These are phyloP conservation scores for Acronicta alni DNA, from an alignment of 2,888 invertebrate species.

Conservation along the genomic window DNA sequence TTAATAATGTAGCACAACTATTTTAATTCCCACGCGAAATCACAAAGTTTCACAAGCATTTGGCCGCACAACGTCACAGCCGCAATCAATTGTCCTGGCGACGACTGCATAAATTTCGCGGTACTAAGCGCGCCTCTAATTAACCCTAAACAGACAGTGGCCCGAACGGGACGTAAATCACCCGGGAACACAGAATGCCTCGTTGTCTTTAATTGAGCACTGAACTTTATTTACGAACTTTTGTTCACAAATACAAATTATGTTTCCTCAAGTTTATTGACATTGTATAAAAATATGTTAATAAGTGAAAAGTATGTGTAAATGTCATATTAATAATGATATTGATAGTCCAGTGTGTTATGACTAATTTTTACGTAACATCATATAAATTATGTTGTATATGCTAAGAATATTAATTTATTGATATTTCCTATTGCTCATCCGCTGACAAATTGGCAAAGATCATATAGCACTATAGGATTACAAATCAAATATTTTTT, in stretches of 20 bases:
- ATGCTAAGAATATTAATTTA: constrained; percentile 30
- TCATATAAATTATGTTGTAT: constrained; percentile 17
- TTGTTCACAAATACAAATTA: constrained; percentile 36
- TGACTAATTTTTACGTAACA: constrained; percentile 40
- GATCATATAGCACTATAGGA: neutral
- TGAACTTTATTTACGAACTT: constrained; percentile 61
- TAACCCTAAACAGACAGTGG: constrained; percentile 80
- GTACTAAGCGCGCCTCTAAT: constrained; percentile 80
- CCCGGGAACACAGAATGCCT: constrained; percentile 67
- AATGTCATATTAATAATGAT: constrained; percentile 20
- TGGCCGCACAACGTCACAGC: constrained; percentile 60
- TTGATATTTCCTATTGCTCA: constrained; percentile 23
- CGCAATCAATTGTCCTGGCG: constrained; percentile 75
- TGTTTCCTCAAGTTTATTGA: constrained; percentile 32
- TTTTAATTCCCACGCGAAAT: constrained; percentile 44
- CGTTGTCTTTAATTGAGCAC: constrained; percentile 74
- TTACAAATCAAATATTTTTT: neutral
- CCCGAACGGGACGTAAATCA: constrained; percentile 76
- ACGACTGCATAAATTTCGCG: constrained; percentile 75
- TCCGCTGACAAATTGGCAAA: constrained; percentile 14
- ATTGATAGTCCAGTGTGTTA: constrained; percentile 16
- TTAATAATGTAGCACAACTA: constrained; percentile 14
- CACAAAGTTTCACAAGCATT: constrained; percentile 53
- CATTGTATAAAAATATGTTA: constrained; percentile 18
- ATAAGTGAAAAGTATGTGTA: neutral